Conservation (phyloP, 2,113 vertebrate genomes). For the Athene cunicularia region DNA sequence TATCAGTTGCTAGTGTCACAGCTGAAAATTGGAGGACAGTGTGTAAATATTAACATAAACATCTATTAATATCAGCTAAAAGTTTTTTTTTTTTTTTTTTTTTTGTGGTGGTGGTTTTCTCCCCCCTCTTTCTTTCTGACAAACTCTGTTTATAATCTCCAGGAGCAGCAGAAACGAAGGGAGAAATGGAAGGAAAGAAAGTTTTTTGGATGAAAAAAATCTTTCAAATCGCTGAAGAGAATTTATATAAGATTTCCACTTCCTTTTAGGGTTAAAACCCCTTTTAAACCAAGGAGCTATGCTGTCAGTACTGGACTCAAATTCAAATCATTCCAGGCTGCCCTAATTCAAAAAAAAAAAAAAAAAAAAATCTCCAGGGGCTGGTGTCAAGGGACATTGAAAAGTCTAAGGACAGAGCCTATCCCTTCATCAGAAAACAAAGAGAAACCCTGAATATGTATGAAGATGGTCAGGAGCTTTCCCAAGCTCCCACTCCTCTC, state of each 20-base stretch:
- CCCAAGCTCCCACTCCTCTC: conserved; percentile 24
- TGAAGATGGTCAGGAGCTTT: conserved; percentile 32
- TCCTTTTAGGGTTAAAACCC: not conserved
- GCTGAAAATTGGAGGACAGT: not conserved
- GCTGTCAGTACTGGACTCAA: not conserved
- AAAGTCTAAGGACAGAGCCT: not conserved
- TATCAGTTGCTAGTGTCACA: not conserved
- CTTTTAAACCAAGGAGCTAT: not conserved
- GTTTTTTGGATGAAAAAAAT: not conserved
- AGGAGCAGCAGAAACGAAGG: not conserved
- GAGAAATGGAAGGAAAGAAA: not conserved
- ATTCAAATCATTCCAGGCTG: conserved; percentile 14
- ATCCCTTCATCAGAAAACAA: conserved; percentile 41
- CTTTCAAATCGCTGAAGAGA: not conserved
- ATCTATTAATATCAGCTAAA: not conserved
- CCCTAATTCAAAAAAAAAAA: not conserved
- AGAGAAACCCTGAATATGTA: conserved; percentile 48
- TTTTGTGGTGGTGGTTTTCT: no score
- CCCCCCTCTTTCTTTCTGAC: not conserved
- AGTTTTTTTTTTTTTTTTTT: no score
- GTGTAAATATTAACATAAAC: not conserved
- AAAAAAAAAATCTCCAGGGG: not conserved
- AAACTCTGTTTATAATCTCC: not conserved
- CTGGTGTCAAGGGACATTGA: not conserved
- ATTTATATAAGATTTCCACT: conserved; percentile 11